Percentiles rank a stretch among this genome's conserved stretches.
Evolutionary conservation across 2,888 invertebrate species (phyloP).

Genomic region (Scaptomyza cyrtandrae): DNA sequence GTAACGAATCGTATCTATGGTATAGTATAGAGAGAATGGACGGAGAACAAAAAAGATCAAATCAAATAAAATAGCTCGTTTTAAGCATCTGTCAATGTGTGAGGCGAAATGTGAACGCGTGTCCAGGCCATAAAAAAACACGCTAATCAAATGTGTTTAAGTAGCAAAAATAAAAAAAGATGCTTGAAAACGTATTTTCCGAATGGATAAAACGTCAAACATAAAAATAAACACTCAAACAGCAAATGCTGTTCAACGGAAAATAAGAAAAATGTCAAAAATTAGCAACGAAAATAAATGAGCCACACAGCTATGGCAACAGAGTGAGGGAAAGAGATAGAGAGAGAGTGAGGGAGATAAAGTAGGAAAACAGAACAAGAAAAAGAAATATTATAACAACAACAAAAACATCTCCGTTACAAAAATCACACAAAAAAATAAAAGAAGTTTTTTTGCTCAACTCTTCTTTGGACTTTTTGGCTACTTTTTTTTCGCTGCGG

Average conservation of each 20-base stretch:
- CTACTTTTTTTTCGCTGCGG: conserved; percentile 30
- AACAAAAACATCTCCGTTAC: conserved; percentile 37
- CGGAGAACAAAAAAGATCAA: background rate
- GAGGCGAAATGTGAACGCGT: conserved; percentile 59
- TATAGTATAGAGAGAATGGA: background rate
- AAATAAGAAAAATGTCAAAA: conserved; percentile 67
- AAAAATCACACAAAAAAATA: conserved; percentile 30
- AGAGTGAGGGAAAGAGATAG: background rate
- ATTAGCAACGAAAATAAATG: conserved; percentile 77
- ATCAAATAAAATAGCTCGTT: conserved; percentile 42
- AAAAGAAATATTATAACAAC: conserved; percentile 28
- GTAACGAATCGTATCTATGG: conserved; percentile 26
- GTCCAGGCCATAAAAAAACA: conserved; percentile 64
- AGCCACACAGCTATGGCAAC: conserved; percentile 29
- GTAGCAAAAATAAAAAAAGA: conserved; percentile 20
- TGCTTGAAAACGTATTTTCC: conserved; percentile 41
- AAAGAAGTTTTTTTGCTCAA: conserved; percentile 51
- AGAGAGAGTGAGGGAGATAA: background rate
- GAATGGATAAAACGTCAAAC: conserved; percentile 17
- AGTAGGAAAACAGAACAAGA: background rate
- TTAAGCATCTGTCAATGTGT: conserved; percentile 43
- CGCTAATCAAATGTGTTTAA: conserved; percentile 56
- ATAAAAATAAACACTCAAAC: conserved; percentile 25
- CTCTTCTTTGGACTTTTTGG: conserved; percentile 36
- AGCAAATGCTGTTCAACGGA: background rate